Evolutionary conservation across 2,797 vertebrate species (phyloP).

Genomic region (Clarias pachynema): DNA sequence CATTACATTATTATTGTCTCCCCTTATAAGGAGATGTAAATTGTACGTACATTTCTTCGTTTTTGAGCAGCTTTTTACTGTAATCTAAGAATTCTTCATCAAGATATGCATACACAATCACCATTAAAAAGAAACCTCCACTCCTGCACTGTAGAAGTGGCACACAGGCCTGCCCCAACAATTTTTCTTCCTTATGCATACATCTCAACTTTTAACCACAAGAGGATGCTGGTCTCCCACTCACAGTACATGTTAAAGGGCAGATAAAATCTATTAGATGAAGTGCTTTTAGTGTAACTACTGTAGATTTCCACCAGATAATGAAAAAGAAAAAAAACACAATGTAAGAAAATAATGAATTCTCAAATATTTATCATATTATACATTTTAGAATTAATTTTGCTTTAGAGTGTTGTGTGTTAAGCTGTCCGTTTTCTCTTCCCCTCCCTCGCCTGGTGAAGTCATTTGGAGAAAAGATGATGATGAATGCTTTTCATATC

Average conservation of each 20-base stretch:
- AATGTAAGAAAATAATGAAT: background rate
- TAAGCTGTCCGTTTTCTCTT: background rate
- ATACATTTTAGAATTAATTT: background rate
- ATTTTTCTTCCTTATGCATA: background rate
- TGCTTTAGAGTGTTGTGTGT: background rate
- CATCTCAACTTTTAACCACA: conserved; percentile 12
- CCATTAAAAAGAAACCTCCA: background rate
- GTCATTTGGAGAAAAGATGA: conserved; percentile 1
- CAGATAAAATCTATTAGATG: background rate
- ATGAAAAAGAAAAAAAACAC: background rate
- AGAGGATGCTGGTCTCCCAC: conserved; percentile 26
- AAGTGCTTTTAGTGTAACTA: background rate
- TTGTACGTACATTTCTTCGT: background rate
- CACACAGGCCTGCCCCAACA: background rate
- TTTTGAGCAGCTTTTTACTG: background rate
- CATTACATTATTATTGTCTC: background rate
- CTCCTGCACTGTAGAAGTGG: background rate
- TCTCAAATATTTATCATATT: background rate
- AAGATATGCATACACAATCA: background rate
- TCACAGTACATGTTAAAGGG: background rate
- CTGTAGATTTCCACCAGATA: background rate
- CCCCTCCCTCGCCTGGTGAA: background rate
- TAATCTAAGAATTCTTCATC: background rate
- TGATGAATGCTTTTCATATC: background rate
- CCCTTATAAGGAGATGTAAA: background rate